Evolutionary conservation across 2,888 invertebrate species (phyloP).

Genomic region (Unio pictorum): DNA sequence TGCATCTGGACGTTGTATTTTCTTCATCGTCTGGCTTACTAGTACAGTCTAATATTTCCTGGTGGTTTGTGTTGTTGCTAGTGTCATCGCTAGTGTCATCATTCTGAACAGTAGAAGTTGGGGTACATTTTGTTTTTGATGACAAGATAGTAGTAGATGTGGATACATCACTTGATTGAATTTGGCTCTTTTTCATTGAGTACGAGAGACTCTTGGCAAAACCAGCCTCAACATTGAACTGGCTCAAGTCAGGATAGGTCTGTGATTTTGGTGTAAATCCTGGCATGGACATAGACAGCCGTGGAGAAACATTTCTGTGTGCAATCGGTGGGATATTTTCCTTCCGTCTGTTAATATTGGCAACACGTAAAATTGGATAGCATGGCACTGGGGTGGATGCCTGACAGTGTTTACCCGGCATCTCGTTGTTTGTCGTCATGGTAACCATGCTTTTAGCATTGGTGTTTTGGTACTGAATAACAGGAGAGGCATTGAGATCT

Average conservation of each 20-base stretch:
- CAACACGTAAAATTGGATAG: constrained; percentile 7
- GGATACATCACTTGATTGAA: constrained; percentile 25
- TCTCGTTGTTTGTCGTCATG: constrained; percentile 1
- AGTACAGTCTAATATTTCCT: no score
- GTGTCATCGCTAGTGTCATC: no score
- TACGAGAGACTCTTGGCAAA: no score
- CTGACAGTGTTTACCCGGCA: not conserved
- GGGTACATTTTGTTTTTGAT: no score
- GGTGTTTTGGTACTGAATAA: constrained; percentile 23
- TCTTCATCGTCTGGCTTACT: no score
- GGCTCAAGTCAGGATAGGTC: no score
- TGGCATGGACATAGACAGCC: constrained; percentile 5
- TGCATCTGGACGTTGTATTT: no score
- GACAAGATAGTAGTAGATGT: constrained; percentile 3
- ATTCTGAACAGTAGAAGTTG: no score
- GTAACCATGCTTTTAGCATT: not conserved
- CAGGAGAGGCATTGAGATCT: constrained; percentile 40
- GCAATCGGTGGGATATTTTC: constrained; percentile 6
- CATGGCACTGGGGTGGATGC: constrained; percentile 22
- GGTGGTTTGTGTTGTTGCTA: no score
- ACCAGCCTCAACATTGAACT: no score
- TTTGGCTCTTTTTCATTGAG: constrained; percentile 6
- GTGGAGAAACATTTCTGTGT: constrained; percentile 4
- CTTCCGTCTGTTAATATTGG: constrained; percentile 1
- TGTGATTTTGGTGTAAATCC: constrained; percentile 7